A percentile compares a stretch with the other conserved stretches of the same genome.
Conservation (phyloP, 2,888 invertebrate genomes). For the Dolomedes plantarius region DNA sequence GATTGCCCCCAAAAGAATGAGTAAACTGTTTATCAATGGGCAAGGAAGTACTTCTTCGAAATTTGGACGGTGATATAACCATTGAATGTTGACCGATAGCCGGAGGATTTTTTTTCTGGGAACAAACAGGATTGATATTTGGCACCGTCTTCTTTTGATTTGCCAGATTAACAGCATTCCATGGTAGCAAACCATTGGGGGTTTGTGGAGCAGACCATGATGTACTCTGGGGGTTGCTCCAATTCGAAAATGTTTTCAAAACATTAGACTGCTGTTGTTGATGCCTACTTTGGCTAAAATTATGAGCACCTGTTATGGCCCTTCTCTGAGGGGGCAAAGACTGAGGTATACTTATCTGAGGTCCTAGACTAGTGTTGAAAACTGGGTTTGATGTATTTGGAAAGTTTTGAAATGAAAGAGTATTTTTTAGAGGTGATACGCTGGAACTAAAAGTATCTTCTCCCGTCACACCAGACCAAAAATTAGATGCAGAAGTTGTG, state of each 20-base stretch:
- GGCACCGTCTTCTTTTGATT: conserved; percentile 72
- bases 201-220: conserved; percentile 72
- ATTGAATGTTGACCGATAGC: conserved; percentile 71
- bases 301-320: conserved; percentile 73
- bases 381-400: conserved; percentile 59
- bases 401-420: conserved; percentile 77
- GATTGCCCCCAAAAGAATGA: conserved; percentile 67
- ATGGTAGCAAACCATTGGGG: conserved; percentile 66
- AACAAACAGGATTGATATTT: conserved; percentile 72
- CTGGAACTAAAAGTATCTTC: conserved; percentile 76
- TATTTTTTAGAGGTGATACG: conserved; percentile 76
- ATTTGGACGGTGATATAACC: conserved; percentile 88
- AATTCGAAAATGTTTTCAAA: conserved; percentile 67
- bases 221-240: conserved; percentile 65
- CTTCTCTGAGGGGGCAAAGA: conserved; percentile 70
- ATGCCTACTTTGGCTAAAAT: conserved; percentile 70
- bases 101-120: conserved; percentile 71
- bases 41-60: conserved; percentile 92
- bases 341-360: conserved; percentile 73
- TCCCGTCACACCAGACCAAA: conserved; percentile 76
- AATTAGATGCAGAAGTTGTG: conserved; percentile 73
- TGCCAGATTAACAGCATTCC: conserved; percentile 70
- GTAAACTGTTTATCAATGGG: conserved; percentile 79
- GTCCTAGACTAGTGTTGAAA: conserved; percentile 65
- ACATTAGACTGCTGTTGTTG: conserved; percentile 70